phyloP scores from a whole-genome alignment of 1,140 invertebrate genomes.

The Sycophaga agraensis region DNA sequence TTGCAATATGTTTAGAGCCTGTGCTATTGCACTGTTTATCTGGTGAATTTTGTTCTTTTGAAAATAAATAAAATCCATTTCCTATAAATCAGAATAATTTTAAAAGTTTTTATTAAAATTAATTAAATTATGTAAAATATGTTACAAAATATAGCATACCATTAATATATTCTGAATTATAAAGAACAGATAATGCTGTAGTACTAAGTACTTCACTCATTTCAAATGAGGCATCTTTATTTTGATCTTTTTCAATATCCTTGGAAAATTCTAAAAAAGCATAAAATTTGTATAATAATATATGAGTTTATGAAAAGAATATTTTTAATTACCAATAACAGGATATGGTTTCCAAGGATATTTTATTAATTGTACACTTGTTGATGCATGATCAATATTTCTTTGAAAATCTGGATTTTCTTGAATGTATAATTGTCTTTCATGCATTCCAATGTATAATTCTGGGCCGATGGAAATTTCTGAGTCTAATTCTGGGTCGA shows the following conservation, averaged over 20 bases:
- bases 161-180: slow-evolving; percentile 71
- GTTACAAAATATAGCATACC: slow-evolving; percentile 47
- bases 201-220: slow-evolving; percentile 41
- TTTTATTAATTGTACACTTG: slow-evolving; percentile 35
- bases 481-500: slow-evolving; percentile 49
- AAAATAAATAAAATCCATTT: slow-evolving; percentile 69
- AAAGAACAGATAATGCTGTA: slow-evolving; percentile 68
- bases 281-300: slow-evolving; percentile 2
- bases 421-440: slow-evolving; percentile 81
- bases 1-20: slow-evolving; percentile 18
- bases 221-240: slow-evolving; percentile 34
- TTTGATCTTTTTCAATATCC: slow-evolving; percentile 19
- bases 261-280: slow-evolving; percentile 26
- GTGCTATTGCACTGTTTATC: slow-evolving; percentile 41
- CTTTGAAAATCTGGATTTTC: slow-evolving; percentile 60
- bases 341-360: slow-evolving; percentile 74
- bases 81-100: slow-evolving; percentile 45
- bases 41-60: slow-evolving; percentile 48
- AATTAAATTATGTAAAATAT: slow-evolving; percentile 14
- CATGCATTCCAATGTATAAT: slow-evolving; percentile 84
- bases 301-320: neutral
- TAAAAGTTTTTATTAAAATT: slow-evolving; percentile 6
- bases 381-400: slow-evolving; percentile 45
- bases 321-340: slow-evolving; percentile 48
- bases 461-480: slow-evolving; percentile 60